Evolutionary conservation across 2,113 vertebrate genomes (phyloP).

Genomic region (Sapajus apella): DNA sequence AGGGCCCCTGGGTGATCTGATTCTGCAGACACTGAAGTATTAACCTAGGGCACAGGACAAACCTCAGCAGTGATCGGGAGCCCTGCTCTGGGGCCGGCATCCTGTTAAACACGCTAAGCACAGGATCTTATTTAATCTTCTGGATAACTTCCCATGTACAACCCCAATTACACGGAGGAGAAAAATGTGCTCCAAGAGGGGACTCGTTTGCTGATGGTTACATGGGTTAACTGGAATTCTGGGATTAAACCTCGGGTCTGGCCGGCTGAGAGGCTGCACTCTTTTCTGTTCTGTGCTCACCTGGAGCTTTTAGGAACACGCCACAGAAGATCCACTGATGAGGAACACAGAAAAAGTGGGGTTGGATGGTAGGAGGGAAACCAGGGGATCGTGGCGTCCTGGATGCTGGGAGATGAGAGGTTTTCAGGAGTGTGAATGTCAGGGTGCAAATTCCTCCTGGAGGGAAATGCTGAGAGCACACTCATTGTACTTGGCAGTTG

Average conservation of each 20-base stretch:
- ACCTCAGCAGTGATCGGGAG: accelerated
- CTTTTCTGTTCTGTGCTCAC: not conserved
- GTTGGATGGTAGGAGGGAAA: accelerated
- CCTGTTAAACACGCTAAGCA: accelerated
- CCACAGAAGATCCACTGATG: not conserved
- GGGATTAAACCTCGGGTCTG: not conserved
- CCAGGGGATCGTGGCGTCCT: accelerated
- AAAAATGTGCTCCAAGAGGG: not conserved
- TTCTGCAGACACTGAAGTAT: accelerated
- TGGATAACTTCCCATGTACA: not conserved
- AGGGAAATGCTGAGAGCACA: no score
- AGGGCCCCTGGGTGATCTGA: accelerated
- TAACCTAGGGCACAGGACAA: accelerated
- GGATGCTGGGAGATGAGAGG: not conserved
- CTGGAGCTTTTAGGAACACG: not conserved
- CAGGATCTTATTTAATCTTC: not conserved
- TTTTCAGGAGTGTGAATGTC: not conserved
- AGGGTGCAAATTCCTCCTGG: accelerated
- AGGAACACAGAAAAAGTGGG: not conserved
- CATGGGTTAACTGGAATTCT: accelerated
- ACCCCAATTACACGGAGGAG: not conserved
- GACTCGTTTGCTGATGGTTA: accelerated
- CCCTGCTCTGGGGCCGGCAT: no score
- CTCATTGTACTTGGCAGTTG: not conserved
- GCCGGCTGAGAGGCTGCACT: not conserved